Conservation (phyloP, 2,113 vertebrate species). For the Microtus montanus region DNA sequence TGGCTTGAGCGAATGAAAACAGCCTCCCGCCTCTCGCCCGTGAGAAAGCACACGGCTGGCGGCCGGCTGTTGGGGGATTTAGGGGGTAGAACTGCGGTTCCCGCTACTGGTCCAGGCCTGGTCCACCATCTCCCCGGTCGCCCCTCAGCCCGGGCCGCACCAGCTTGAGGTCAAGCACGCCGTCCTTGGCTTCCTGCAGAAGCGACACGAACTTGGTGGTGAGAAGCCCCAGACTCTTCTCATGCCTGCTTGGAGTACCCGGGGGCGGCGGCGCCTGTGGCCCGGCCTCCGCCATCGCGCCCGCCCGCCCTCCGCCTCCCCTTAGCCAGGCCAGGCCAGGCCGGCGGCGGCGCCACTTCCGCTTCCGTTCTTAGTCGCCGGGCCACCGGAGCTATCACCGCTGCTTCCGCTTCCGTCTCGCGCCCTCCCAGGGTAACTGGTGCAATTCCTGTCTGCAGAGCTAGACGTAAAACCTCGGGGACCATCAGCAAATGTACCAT, state of each 20-base stretch:
- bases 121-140: slow-evolving; percentile 10
- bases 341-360: slow-evolving; percentile 85
- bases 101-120: slow-evolving; percentile 56
- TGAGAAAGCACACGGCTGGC: slow-evolving; percentile 25
- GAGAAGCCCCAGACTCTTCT: slow-evolving; percentile 96
- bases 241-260: slow-evolving; percentile 94
- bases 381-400: slow-evolving; percentile 67
- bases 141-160: slow-evolving; percentile 83
- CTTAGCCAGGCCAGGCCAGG: slow-evolving; percentile 84
- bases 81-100: not conserved
- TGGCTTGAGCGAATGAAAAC: slow-evolving; percentile 64
- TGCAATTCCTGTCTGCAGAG: not conserved
- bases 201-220: slow-evolving; percentile 98
- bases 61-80: not conserved
- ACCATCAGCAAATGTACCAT: slow-evolving; percentile 59
- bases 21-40: not conserved
- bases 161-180: slow-evolving; percentile 96
- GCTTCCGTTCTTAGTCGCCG: slow-evolving; percentile 83
- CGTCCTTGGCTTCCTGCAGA: slow-evolving; percentile 98
- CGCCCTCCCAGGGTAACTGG: slow-evolving; percentile 40
- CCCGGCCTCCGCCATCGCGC: slow-evolving; percentile 91
- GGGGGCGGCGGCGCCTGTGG: slow-evolving; percentile 86
- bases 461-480: slow-evolving; percentile 66
- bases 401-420: slow-evolving; percentile 72
- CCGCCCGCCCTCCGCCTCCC: slow-evolving; percentile 82